phyloP scores from a whole-genome alignment of 2,113 vertebrate species.

The Xerus inauris region DNA sequence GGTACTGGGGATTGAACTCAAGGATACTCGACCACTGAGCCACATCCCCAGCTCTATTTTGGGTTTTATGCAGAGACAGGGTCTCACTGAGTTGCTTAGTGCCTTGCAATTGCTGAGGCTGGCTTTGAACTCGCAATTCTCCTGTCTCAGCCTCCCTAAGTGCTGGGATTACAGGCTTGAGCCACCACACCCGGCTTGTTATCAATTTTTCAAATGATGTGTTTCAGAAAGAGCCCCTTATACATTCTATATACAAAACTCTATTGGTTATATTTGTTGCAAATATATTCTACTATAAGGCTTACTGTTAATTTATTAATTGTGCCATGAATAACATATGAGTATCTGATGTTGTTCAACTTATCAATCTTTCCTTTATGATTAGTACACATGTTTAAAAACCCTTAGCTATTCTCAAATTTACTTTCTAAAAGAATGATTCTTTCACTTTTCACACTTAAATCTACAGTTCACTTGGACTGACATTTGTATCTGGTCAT shows the following conservation, averaged over 20 bases:
- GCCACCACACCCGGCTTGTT: too few species aligned
- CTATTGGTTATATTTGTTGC: neutral
- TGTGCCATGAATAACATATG: neutral
- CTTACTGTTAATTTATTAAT: constrained; percentile 29
- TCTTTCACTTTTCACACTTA: constrained; percentile 25
- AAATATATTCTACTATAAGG: constrained; percentile 14
- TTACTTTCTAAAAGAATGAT: neutral
- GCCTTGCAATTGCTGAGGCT: too few species aligned
- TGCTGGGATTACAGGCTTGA: too few species aligned
- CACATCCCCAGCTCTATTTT: too few species aligned
- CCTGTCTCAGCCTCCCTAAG: too few species aligned
- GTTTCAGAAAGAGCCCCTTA: neutral
- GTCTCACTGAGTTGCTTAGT: too few species aligned
- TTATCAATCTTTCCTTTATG: constrained; percentile 7
- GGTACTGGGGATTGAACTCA: too few species aligned
- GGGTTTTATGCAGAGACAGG: too few species aligned
- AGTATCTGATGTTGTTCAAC: neutral
- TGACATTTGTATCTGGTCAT: neutral
- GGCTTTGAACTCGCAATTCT: too few species aligned
- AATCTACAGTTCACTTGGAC: neutral
- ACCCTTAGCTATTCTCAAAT: neutral
- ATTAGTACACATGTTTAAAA: neutral
- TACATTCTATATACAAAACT: neutral
- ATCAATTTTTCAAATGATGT: neutral
- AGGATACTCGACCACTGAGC: too few species aligned